Evolutionary conservation across 2,888 invertebrate genomes (phyloP).

Genomic region (Drosophila glabriapex): DNA sequence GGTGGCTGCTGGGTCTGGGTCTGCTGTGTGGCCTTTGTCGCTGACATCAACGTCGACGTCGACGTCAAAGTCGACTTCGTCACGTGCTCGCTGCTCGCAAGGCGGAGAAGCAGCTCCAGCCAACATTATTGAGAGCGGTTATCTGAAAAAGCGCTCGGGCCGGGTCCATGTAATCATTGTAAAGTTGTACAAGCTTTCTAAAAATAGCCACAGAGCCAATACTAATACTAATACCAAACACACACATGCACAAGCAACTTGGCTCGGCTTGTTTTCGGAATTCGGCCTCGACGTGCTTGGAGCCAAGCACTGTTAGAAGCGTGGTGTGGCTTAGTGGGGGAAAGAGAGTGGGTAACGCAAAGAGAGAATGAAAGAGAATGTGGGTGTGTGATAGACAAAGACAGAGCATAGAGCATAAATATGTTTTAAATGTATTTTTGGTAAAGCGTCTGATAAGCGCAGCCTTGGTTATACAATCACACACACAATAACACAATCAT

Average conservation of each 20-base stretch:
- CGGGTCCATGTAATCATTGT: constrained; percentile 67
- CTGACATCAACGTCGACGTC: constrained; percentile 20
- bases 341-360: neutral
- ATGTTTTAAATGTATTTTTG: constrained; percentile 72
- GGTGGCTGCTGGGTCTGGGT: constrained; percentile 24
- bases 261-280: constrained; percentile 33
- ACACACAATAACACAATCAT: constrained; percentile 24
- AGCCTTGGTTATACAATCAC: constrained; percentile 71
- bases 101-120: constrained; percentile 10
- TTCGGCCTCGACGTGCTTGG: constrained; percentile 35
- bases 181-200: constrained; percentile 68
- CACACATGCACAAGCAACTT: constrained; percentile 8
- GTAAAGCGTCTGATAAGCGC: constrained; percentile 72
- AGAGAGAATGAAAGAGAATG: neutral
- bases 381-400: constrained; percentile 3
- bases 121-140: constrained; percentile 39
- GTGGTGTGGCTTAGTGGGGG: neutral
- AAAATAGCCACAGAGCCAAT: constrained; percentile 50
- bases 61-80: constrained; percentile 33
- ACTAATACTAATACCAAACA: constrained; percentile 12
- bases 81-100: constrained; percentile 56
- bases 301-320: constrained; percentile 21
- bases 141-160: constrained; percentile 59
- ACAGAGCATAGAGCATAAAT: constrained; percentile 50
- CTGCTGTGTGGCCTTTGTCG: constrained; percentile 41